Conservation (phyloP, 2,797 vertebrate species). For the Semotilus atromaculatus region DNA sequence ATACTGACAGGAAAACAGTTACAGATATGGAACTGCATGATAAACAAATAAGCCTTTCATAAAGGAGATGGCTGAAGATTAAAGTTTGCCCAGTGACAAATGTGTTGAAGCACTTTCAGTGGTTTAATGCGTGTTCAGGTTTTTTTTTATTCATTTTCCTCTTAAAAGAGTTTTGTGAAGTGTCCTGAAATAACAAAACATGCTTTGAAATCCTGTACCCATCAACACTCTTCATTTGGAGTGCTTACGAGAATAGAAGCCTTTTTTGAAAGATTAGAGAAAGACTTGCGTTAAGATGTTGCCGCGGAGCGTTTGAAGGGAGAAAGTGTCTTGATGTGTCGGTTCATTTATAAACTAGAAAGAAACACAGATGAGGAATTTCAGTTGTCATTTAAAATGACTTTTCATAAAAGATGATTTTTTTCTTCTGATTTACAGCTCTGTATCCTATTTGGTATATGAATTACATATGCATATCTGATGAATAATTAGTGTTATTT, state of each 20-base stretch:
- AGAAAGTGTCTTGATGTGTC: constrained; percentile 9
- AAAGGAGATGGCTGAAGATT: constrained; percentile 38
- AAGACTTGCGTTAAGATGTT: constrained; percentile 32
- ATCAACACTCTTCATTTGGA: constrained; percentile 52
- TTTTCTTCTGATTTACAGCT: neutral
- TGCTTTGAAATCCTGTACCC: constrained; percentile 51
- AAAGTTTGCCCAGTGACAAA: constrained; percentile 52
- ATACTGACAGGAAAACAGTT: constrained; percentile 39
- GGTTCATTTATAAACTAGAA: constrained; percentile 12
- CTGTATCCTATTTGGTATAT: neutral
- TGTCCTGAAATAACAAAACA: constrained; percentile 59
- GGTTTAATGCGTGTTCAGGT: constrained; percentile 42
- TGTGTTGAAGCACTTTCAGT: constrained; percentile 49
- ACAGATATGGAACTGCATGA: constrained; percentile 47
- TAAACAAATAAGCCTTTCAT: constrained; percentile 49
- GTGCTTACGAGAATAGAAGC: constrained; percentile 25
- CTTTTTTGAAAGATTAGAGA: constrained; percentile 31
- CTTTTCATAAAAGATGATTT: neutral
- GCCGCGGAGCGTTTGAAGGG: neutral
- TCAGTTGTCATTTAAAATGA: constrained; percentile 20
- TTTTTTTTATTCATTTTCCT: constrained; percentile 28
- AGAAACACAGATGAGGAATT: neutral
- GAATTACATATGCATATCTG: neutral
- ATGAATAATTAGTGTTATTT: neutral
- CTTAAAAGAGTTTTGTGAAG: constrained; percentile 52